Percentiles rank a stretch among this genome's conserved stretches.
These are phyloP conservation scores for Geotrupes spiniger DNA, from an alignment of 2,888 invertebrate genomes.

Conservation along the genomic window DNA sequence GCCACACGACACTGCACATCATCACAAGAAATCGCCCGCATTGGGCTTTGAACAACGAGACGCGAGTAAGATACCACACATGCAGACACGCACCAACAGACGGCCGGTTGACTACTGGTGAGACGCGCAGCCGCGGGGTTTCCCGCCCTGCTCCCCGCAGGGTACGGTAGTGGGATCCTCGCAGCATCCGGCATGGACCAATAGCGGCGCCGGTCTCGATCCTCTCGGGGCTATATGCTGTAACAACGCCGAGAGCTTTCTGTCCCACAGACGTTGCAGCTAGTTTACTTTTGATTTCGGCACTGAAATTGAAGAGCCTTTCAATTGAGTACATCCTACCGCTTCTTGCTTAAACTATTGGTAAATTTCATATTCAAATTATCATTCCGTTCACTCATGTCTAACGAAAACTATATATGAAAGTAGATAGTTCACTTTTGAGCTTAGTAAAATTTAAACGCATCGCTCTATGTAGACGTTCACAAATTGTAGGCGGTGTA, in stretches of 20 bases:
- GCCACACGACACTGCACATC: constrained; percentile 55
- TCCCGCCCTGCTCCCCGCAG: constrained; percentile 42
- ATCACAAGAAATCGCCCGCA: constrained; percentile 42
- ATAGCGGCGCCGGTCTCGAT: constrained; percentile 30
- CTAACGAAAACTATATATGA: no score
- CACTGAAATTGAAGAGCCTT: not conserved
- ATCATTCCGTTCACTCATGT: no score
- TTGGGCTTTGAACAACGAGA: constrained; percentile 26
- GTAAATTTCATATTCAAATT: no score
- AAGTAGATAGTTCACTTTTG: no score
- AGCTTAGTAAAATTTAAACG: no score
- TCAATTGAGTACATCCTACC: not conserved
- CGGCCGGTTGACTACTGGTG: constrained; percentile 48
- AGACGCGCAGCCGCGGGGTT: constrained; percentile 46
- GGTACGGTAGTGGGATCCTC: constrained; percentile 36
- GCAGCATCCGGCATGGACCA: constrained; percentile 47
- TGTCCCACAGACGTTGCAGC: not conserved
- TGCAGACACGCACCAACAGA: constrained; percentile 35
- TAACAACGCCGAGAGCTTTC: constrained; percentile 8
- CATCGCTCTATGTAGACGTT: no score
- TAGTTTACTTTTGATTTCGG: constrained; percentile 1
- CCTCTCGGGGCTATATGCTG: constrained; percentile 9
- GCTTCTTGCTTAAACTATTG: not conserved
- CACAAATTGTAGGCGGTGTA: no score
- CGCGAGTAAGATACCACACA: constrained; percentile 28